Base-by-base conservation (phyloP, 1,140 invertebrate species). In the Glomeris maerens region DNA sequence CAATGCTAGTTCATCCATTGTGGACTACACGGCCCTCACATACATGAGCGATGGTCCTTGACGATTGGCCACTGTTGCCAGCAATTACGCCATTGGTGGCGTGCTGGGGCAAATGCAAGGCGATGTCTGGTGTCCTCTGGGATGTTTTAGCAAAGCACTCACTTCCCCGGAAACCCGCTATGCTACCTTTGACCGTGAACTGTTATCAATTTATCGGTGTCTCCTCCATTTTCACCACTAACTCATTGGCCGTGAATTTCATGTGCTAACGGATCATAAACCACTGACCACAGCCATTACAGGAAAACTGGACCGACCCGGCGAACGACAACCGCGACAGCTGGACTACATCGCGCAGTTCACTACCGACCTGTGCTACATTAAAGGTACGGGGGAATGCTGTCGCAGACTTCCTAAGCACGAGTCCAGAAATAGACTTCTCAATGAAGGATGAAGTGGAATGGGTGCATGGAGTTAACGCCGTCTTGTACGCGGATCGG, bases 91-190 rank as follows among this genome's bases (percentile, higher is more conserved):
- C 13, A 45, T 26, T 25, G 27, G 21, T 21, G 14, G 36, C 5
- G 2, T 10, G 29, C 4, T 5, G 29, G 22, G 27, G 13, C 42
- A 45, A 17, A 2, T 3, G 2, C 2, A 2, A 2, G 2, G 14
- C 2, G 2, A 14, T 7, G 28, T 4, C 2, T 46, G 41, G 28
- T 20, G 45, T 7, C 38, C 26, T 7, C 46, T 48, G 10, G 23
- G 7, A 14, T 48, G 47, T 14, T 52, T 52, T 31, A 39, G 40
- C 4, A 41, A 44, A 7, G 40, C 49, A 13, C 39, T 53, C 1
- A 38, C 13, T 31, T 2, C 21, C 22, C 4, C 27, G 2, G 13
- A 49, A 42, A 17, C 4, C 17, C 20, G 23, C 4, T 42, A 42
- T 23, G 23, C 4, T 17, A 17, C 40, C 4, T 42, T 10, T 42